These are phyloP conservation scores for Drosophila multiciliata DNA, from an alignment of 2,888 invertebrate genomes.

Conservation along the genomic window DNA sequence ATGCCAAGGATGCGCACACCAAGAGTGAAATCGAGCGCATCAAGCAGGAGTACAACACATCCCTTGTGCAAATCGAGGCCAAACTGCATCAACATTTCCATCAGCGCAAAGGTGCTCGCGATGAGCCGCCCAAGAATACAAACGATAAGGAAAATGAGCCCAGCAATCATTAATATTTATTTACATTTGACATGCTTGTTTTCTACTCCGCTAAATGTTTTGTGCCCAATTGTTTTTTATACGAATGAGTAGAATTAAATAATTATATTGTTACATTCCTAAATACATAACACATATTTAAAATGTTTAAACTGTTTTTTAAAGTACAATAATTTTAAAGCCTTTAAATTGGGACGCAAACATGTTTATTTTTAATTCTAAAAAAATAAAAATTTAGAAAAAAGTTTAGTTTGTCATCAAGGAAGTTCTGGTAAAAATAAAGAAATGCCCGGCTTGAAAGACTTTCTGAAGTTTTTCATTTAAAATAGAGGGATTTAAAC, in stretches of 20 bases:
- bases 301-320: not conserved
- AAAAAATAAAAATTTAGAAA: not conserved
- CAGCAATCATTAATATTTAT: conserved; percentile 43
- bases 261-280: conserved; percentile 9
- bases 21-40: conserved; percentile 88
- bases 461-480: not conserved
- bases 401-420: not conserved
- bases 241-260: conserved; percentile 10
- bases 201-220: not conserved
- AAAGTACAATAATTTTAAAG: not conserved
- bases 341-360: not conserved
- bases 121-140: conserved; percentile 36
- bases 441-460: not conserved
- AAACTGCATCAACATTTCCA: conserved; percentile 75
- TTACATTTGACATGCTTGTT: not conserved
- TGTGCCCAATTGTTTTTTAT: conserved; percentile 22
- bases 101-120: conserved; percentile 66
- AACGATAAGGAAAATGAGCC: conserved; percentile 63
- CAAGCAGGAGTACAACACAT: conserved; percentile 86
- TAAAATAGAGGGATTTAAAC: not conserved
- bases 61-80: conserved; percentile 76
- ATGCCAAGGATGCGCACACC: conserved; percentile 88
- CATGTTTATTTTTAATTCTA: not conserved
- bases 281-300: not conserved
- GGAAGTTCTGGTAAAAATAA: not conserved